These are phyloP conservation scores for Poeciliopsis presidionis DNA, from an alignment of 2,797 vertebrate species.

Conservation along the genomic window DNA sequence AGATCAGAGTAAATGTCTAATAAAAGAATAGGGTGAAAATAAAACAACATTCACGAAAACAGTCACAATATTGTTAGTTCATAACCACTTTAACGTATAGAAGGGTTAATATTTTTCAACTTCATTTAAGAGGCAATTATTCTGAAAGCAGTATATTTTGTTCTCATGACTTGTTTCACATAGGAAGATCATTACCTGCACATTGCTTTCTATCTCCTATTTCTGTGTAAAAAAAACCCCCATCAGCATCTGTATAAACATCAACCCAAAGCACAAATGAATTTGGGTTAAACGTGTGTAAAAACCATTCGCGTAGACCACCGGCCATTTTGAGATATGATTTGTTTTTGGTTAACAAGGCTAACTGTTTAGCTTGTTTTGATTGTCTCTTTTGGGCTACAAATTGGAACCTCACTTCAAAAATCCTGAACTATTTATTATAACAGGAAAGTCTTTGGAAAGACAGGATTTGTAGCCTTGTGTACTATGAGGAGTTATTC, in stretches of 20 bases:
- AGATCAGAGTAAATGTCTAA: neutral
- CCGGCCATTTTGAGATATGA: too few species aligned
- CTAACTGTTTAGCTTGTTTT: neutral
- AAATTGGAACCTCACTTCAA: neutral
- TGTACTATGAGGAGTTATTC: neutral
- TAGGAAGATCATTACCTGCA: neutral
- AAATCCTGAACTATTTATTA: neutral
- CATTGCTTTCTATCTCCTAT: neutral
- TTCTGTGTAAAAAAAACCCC: neutral
- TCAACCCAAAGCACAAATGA: neutral
- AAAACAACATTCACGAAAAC: neutral
- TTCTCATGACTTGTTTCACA: neutral
- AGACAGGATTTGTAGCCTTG: neutral
- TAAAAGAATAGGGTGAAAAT: neutral
- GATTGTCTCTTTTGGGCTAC: neutral
- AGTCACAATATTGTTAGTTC: neutral
- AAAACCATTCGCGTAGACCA: neutral
- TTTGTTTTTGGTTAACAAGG: neutral
- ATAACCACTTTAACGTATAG: neutral
- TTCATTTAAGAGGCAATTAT: neutral
- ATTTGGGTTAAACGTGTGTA: neutral
- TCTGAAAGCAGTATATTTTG: neutral
- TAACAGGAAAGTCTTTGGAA: neutral
- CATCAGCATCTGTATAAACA: neutral
- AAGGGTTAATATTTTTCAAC: neutral